Evolutionary conservation across 2,888 invertebrate genomes (phyloP), one percentile per base, ranked within the genome.

Genomic region (Orchestes rusci): DNA sequence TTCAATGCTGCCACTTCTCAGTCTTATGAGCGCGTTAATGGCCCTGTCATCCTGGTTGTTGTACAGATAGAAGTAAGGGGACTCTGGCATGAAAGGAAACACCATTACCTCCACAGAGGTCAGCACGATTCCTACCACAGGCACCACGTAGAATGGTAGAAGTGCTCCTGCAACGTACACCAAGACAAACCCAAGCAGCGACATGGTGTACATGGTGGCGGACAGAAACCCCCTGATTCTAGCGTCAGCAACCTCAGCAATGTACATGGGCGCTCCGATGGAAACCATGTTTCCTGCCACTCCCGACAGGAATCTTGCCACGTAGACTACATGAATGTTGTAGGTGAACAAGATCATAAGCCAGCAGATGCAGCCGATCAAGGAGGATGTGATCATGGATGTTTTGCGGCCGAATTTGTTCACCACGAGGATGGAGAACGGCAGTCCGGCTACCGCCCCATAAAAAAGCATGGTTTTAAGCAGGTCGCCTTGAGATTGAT

Each of bases 71-170:
- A 59, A 68, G 48, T 68, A 68, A 0, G 68, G 68, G 2, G 63
- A 64, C 50, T 68, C 66, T 2, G 68, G 68, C 63, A 68, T 64
- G 52, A 66, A 67, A 0, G 62, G 57, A 45, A 66, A 65, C 1
- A 62, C 55, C 3, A 56, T 39, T 5, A 67, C 47, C 52, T 67
- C 65, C 4, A 39, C 4, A 7, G 15, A 18, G 3, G 66, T 48
- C 16, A 67, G 52, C 0, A 56, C 45, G 5, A 47, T 47, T 12
- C 47, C 47, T 13, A 47, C 43, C 7, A 8, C 15, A 20, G 47
- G 47, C 1, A 38, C 39, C 1, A 59, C 54, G 31, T 57, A 59
- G 10, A 64, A 59, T 1, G 63, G 56, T 10, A 60, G 59, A 48
- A 61, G 63, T 1, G 67, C 63, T 2, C 61, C 65, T 3, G 66